Evolutionary conservation across 2,113 vertebrate species (phyloP).

Genomic region (Macquaria ambigua): DNA sequence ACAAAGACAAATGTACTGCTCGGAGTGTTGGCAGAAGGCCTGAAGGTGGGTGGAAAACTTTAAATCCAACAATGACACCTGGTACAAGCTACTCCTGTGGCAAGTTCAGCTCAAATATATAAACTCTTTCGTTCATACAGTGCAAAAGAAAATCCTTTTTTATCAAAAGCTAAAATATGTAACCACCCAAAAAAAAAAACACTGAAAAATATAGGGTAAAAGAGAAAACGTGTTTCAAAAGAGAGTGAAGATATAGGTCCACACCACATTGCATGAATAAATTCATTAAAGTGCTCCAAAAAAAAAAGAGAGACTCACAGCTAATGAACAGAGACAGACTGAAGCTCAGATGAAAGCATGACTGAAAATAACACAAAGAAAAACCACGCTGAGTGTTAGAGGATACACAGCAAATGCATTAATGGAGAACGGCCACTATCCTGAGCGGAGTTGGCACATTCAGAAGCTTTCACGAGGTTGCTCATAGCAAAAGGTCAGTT

Average conservation of each 20-base stretch:
- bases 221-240: neutral
- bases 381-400: slow-evolving; percentile 16
- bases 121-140: neutral
- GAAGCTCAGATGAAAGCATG: neutral
- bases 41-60: neutral
- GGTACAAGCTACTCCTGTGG: neutral
- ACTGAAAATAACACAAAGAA: slow-evolving; percentile 1
- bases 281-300: slow-evolving; percentile 60
- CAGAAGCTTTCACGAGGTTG: slow-evolving; percentile 36
- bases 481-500: slow-evolving; percentile 22
- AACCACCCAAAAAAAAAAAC: neutral
- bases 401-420: slow-evolving; percentile 21
- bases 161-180: neutral
- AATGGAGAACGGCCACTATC: slow-evolving; percentile 18
- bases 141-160: neutral
- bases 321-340: neutral
- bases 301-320: neutral
- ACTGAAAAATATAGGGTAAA: neutral
- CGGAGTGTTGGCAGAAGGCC: slow-evolving; percentile 9
- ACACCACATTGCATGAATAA: slow-evolving; percentile 30
- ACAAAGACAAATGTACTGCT: slow-evolving; percentile 9
- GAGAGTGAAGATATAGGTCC: slow-evolving; percentile 31
- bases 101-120: slow-evolving; percentile 12
- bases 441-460: slow-evolving; percentile 29
- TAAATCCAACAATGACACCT: neutral